These are phyloP conservation scores for Scaptomyza graminum DNA, from an alignment of 1,140 invertebrate species.

Conservation along the genomic window DNA sequence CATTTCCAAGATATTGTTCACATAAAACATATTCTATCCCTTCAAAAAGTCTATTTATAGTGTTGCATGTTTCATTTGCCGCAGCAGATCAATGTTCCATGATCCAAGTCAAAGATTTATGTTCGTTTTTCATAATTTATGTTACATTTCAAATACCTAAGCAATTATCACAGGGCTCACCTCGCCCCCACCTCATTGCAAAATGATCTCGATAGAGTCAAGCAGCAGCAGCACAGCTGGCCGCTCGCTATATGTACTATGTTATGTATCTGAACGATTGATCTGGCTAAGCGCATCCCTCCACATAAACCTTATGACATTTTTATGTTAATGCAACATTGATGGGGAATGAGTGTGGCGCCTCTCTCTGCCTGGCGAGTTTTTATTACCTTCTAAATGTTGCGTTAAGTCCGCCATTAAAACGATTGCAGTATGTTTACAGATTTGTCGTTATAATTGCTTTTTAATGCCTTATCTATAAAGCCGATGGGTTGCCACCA, in stretches of 20 bases:
- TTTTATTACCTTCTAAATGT: conserved; percentile 83
- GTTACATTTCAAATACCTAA: conserved; percentile 36
- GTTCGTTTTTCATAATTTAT: conserved; percentile 63
- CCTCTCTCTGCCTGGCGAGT: conserved; percentile 39
- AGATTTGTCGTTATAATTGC: conserved; percentile 83
- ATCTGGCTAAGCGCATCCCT: conserved; percentile 68
- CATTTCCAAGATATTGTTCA: too few relatives aligned
- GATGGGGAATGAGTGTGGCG: conserved; percentile 35
- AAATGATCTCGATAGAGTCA: conserved; percentile 39
- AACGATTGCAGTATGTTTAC: conserved; percentile 81
- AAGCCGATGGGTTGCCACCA: conserved; percentile 21
- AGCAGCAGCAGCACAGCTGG: conserved; percentile 35
- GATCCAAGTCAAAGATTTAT: conserved; percentile 60
- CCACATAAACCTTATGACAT: conserved; percentile 78
- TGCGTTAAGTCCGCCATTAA: conserved; percentile 82
- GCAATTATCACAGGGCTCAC: conserved; percentile 19
- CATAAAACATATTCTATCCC: conserved; percentile 7
- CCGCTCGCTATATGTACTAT: conserved; percentile 13
- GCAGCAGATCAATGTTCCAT: conserved; percentile 44
- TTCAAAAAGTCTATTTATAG: conserved; percentile 4
- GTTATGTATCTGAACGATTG: conserved; percentile 49
- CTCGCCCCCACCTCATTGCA: conserved; percentile 52
- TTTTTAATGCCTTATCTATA: conserved; percentile 82
- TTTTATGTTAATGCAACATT: conserved; percentile 82
- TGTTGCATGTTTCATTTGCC: conserved; percentile 6